A percentile compares a stretch with the other conserved stretches of the same genome.
phyloP scores from a whole-genome alignment of 2,797 vertebrate genomes.

The Coendou prehensilis region DNA sequence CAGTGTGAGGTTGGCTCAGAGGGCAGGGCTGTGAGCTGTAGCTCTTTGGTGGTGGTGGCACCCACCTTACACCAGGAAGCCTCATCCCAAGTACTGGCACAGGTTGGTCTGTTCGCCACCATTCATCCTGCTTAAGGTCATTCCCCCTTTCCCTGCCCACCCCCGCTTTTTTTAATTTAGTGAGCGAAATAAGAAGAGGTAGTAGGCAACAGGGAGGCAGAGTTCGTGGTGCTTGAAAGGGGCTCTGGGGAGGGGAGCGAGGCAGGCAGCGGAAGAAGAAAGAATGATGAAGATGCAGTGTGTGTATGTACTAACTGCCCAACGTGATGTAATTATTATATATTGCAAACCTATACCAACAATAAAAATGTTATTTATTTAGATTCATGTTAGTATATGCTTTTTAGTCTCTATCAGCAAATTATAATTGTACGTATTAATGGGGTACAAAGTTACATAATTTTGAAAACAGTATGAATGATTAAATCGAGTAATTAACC shows the following conservation, averaged over 20 bases:
- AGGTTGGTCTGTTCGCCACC: neutral
- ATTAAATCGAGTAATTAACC: neutral
- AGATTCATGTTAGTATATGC: neutral
- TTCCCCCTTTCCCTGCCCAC: neutral
- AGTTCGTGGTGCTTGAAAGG: no score
- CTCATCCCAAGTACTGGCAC: fast-evolving
- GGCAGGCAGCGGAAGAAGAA: neutral
- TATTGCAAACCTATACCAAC: neutral
- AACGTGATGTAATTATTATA: neutral
- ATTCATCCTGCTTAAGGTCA: neutral
- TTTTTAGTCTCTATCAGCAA: neutral
- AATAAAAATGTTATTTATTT: neutral
- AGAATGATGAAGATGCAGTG: neutral
- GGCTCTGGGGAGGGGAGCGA: neutral
- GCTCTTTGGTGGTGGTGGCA: neutral
- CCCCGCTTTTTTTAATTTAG: neutral
- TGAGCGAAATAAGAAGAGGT: neutral
- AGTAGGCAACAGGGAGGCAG: neutral
- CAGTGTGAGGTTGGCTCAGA: neutral
- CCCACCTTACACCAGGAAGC: neutral
- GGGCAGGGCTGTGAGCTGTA: neutral
- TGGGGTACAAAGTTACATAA: neutral
- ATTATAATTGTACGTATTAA: neutral
- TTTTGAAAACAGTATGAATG: neutral
- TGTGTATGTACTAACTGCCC: neutral